phyloP scores from a whole-genome alignment of 2,113 vertebrate species.

The Nothoprocta perdicaria region DNA sequence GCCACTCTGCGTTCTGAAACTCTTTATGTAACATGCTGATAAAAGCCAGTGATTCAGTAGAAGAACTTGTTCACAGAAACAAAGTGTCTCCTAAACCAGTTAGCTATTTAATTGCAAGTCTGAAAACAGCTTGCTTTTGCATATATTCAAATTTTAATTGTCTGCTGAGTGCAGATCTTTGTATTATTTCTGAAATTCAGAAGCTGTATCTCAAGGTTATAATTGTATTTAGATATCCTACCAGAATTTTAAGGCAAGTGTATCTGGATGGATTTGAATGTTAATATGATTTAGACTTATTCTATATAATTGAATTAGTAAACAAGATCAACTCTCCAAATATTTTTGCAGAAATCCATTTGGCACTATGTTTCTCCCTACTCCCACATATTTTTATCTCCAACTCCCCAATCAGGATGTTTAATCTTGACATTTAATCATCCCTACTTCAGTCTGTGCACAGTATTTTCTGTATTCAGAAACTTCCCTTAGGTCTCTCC shows the following conservation, averaged over 20 bases:
- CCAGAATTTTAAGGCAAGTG: neutral
- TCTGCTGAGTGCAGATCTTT: conserved; percentile 20
- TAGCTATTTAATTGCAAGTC: conserved; percentile 7
- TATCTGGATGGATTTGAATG: neutral
- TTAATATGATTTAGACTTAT: neutral
- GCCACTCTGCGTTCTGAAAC: neutral
- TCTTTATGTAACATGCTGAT: neutral
- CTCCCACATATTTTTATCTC: neutral
- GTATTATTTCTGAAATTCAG: conserved; percentile 18
- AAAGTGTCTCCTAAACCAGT: conserved; percentile 1
- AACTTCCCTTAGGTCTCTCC: neutral
- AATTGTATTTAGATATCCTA: neutral
- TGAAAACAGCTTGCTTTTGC: conserved; percentile 35
- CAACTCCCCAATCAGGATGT: neutral
- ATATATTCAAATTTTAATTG: conserved; percentile 36
- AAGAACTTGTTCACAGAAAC: conserved; percentile 28
- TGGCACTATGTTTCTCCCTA: neutral
- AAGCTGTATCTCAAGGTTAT: neutral
- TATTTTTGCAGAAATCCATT: neutral
- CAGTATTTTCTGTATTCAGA: neutral
- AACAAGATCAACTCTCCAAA: neutral
- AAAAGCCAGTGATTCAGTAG: conserved; percentile 28
- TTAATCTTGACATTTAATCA: neutral
- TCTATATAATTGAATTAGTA: neutral
- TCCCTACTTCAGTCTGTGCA: neutral